phyloP scores from a whole-genome alignment of 92 coral and sea anemone species.

The Zoanthus gigantus region DNA sequence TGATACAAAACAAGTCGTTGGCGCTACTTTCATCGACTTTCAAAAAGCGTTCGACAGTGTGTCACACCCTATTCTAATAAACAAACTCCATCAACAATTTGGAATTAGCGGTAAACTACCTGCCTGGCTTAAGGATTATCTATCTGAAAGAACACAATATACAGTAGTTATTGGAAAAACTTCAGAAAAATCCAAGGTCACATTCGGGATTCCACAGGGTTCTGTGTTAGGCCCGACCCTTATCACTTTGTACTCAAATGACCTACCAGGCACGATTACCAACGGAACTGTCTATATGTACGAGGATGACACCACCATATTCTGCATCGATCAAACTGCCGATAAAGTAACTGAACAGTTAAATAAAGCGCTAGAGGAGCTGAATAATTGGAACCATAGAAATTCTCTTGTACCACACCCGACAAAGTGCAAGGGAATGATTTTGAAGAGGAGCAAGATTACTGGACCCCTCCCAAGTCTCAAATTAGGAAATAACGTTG shows the following conservation, averaged over 20 bases:
- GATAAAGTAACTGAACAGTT: background rate
- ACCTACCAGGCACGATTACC: slow-evolving; percentile 24
- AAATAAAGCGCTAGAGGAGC: background rate
- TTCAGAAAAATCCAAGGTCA: slow-evolving; percentile 46
- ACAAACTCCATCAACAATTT: slow-evolving; percentile 53
- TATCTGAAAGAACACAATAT: too few species aligned
- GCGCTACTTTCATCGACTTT: slow-evolving; percentile 50
- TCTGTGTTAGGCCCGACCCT: slow-evolving; percentile 52
- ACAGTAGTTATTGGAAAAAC: background rate
- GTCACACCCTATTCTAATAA: slow-evolving; percentile 49
- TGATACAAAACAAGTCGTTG: slow-evolving; percentile 55
- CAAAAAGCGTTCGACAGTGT: slow-evolving; percentile 65
- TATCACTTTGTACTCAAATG: slow-evolving; percentile 44
- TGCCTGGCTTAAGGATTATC: slow-evolving; percentile 47
- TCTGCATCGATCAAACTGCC: background rate
- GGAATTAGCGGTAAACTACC: slow-evolving; percentile 59
- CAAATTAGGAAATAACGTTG: background rate
- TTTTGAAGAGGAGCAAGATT: background rate
- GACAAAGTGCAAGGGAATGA: background rate
- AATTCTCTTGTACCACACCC: background rate
- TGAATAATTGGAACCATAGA: background rate
- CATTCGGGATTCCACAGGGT: background rate
- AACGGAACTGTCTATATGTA: slow-evolving; percentile 29
- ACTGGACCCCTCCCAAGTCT: background rate
- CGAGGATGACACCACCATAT: slow-evolving; percentile 32